Base-by-base conservation (phyloP, 1,140 invertebrate genomes). In the Cydia amplana region DNA sequence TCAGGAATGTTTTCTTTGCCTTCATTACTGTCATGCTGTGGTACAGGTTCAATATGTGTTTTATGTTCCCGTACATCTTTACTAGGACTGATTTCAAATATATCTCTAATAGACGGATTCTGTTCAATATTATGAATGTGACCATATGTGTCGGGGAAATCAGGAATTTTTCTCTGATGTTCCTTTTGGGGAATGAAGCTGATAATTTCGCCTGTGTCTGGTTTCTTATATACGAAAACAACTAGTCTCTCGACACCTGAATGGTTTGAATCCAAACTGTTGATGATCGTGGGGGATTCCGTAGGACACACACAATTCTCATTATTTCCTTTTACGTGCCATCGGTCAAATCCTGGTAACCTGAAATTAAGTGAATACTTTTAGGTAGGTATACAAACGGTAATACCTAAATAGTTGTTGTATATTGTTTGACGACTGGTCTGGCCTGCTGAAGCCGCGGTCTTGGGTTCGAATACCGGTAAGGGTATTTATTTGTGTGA, bases 211-310 rank as follows among this genome's bases (percentile, higher is more conserved):
- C 28, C 28, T 10, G 65, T 36, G 6, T 43, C 18, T 43, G 20
- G 20, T 9, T 32, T 9, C n/a, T 36, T 70, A n/a, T 70, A 70
- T 4, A 70, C 14, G n/a, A 36, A 70, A 4, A 70, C 32, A 10
- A 70, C 65, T 40, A 70, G n/a, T 18, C 65, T 70, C 28, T 70
- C 65, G 25, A 70, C 65, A 36, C 65, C 65, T 10, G n/a, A n/a
- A 18, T 40, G 16, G 5, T 70, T 32, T n/a, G 7, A n/a, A 16
- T 70, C 65, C n/a, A 70, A 36, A 10, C 18, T 18, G 14, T 70
- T 9, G 28, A 70, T 10, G 28, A 70, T 36, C 32, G 65, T 36
- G 1, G 65, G 32, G 10, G 65, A 43, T 18, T 10, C 28, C 10
- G 16, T 43, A 18, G 65, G 32, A n/a, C 65, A 70, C 9, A 60